These are phyloP conservation scores for Neosilurus hyrtlii DNA, from an alignment of 2,797 vertebrate genomes.

Conservation along the genomic window DNA sequence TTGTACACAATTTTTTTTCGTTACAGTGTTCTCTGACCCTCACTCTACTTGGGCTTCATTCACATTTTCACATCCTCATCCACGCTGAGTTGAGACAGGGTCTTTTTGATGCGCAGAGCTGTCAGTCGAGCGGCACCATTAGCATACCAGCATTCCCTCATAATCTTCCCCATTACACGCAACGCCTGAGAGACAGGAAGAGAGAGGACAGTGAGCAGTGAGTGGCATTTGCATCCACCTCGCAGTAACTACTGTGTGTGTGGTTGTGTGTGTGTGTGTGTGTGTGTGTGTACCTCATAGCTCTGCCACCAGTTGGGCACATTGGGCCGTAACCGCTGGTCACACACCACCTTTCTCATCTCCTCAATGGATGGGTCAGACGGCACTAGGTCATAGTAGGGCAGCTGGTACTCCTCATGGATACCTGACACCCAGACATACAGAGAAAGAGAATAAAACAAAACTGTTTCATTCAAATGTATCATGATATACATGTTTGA, in stretches of 20 bases:
- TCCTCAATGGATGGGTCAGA: slow-evolving; percentile 95
- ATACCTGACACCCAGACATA: slow-evolving; percentile 73
- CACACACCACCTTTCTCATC: slow-evolving; percentile 94
- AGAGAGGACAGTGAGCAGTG: not conserved
- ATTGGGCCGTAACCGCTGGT: slow-evolving; percentile 90
- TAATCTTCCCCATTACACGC: slow-evolving; percentile 95
- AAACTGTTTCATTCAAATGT: not conserved
- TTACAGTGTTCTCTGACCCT: slow-evolving; percentile 42
- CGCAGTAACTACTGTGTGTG: not conserved
- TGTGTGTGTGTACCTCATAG: slow-evolving; percentile 78
- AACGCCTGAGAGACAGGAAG: slow-evolving; percentile 72
- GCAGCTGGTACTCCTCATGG: slow-evolving; percentile 94
- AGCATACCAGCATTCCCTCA: slow-evolving; percentile 96
- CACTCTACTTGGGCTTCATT: slow-evolving; percentile 57
- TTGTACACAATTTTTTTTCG: slow-evolving; percentile 32
- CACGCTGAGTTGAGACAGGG: slow-evolving; percentile 90
- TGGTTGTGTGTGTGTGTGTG: not conserved
- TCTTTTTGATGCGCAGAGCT: slow-evolving; percentile 94
- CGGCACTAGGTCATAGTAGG: slow-evolving; percentile 91
- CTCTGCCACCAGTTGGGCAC: slow-evolving; percentile 97
- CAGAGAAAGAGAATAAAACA: not conserved
- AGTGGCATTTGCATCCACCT: not conserved
- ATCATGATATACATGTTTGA: not conserved
- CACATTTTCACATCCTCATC: slow-evolving; percentile 95
- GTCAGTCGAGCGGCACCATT: slow-evolving; percentile 90